Percentiles rank a stretch among this genome's conserved stretches.
Conservation (phyloP, 2,113 vertebrate genomes). For the Jaculus jaculus region DNA sequence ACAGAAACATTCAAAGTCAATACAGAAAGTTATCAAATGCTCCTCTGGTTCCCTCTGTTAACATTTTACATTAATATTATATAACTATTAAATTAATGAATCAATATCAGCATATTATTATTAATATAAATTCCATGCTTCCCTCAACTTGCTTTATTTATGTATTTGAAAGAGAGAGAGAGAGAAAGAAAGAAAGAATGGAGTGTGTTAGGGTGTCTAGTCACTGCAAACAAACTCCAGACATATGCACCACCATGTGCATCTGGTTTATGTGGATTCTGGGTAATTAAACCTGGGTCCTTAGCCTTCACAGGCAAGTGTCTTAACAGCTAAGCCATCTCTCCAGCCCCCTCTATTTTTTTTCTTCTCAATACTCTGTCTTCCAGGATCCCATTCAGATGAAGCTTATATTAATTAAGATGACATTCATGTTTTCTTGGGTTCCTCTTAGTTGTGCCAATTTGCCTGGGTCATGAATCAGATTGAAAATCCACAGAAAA, state of each 20-base stretch:
- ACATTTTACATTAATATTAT: conserved; percentile 17
- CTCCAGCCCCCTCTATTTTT: no score
- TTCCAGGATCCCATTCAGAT: conserved; percentile 4
- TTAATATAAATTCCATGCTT: conserved; percentile 26
- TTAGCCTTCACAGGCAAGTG: no score
- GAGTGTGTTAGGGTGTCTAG: no score
- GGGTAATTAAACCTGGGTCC: no score
- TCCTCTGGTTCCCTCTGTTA: neutral
- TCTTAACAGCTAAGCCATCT: no score
- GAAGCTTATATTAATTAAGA: conserved; percentile 47
- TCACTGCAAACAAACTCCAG: no score
- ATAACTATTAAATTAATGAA: conserved; percentile 27
- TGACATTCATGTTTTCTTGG: neutral
- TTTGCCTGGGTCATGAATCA: neutral
- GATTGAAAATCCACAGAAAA: conserved; percentile 42
- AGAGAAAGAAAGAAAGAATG: no score
- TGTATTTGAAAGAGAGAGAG: no score
- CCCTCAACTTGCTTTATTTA: neutral
- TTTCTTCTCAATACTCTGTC: conserved; percentile 26
- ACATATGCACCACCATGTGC: no score
- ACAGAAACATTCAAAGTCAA: conserved; percentile 12
- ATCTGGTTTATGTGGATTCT: no score
- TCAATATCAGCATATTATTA: neutral
- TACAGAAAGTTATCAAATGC: neutral
- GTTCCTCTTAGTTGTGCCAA: conserved; percentile 13